Evolutionary conservation across 2,113 vertebrate species (phyloP).

Genomic region (Colinus virginianus): DNA sequence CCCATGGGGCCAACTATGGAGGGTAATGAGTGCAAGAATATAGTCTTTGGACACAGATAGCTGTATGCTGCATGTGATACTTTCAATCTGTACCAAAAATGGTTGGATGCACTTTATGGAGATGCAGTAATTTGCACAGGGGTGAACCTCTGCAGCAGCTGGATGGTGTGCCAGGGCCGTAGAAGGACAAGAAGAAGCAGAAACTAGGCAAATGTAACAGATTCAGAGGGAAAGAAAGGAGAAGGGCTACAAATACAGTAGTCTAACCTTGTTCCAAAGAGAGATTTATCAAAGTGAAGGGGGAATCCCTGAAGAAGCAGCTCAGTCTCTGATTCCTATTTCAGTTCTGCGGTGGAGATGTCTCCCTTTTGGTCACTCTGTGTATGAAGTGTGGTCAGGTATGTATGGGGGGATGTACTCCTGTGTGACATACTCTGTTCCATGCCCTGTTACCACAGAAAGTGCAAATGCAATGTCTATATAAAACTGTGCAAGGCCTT

Average conservation of each 20-base stretch:
- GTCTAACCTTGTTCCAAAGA: not conserved
- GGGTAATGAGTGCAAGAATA: not conserved
- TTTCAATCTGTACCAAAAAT: not conserved
- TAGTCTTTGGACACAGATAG: not conserved
- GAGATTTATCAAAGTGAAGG: not conserved
- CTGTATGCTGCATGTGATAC: not conserved
- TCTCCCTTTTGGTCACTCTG: accelerated
- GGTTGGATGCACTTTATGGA: not conserved
- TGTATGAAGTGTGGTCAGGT: accelerated
- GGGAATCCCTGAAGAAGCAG: not conserved
- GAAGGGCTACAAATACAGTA: not conserved
- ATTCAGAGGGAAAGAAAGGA: not conserved
- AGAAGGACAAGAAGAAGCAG: not conserved
- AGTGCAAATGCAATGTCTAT: not conserved
- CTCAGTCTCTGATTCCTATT: not conserved
- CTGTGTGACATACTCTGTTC: not conserved
- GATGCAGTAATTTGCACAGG: not conserved
- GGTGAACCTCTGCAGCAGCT: not conserved
- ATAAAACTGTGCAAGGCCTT: not conserved
- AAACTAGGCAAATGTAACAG: not conserved
- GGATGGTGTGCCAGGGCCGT: not conserved
- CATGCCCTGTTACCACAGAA: not conserved
- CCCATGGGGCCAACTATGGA: accelerated
- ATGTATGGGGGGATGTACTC: not conserved
- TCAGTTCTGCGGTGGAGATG: not conserved